Percentiles rank a stretch among this genome's conserved stretches.
These are phyloP conservation scores for Atrina japonica DNA, from an alignment of 2,888 invertebrate genomes.

Conservation along the genomic window DNA sequence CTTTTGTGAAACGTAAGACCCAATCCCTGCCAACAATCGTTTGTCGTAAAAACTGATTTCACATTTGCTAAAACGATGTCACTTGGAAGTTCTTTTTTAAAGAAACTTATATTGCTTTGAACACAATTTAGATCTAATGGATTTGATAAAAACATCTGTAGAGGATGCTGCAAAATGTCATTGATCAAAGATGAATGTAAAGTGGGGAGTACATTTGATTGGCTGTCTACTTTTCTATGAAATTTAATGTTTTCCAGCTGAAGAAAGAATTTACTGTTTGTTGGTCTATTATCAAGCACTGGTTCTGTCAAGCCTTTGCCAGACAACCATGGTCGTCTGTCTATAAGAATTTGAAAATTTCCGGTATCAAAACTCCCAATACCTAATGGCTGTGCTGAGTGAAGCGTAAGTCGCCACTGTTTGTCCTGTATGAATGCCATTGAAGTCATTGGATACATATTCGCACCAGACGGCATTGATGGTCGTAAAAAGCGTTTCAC, in stretches of 20 bases:
- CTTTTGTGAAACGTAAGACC: conserved; percentile 33
- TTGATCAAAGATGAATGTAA: conserved; percentile 19
- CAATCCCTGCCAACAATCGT: conserved; percentile 3
- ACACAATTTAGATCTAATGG: not conserved
- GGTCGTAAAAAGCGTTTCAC: conserved; percentile 89
- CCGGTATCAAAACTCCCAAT: conserved; percentile 80
- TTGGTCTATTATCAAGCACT: conserved; percentile 47
- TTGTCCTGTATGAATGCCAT: conserved; percentile 90
- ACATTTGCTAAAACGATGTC: conserved; percentile 24
- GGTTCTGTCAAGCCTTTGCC: conserved; percentile 60
- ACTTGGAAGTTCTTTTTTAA: conserved; percentile 4
- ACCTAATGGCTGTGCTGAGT: conserved; percentile 85
- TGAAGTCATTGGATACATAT: conserved; percentile 95
- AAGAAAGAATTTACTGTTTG: conserved; percentile 40
- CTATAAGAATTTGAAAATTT: conserved; percentile 63
- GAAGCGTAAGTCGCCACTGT: conserved; percentile 63
- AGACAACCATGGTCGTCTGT: conserved; percentile 56
- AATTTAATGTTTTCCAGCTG: conserved; percentile 29
- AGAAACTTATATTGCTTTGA: not conserved
- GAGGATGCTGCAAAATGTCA: conserved; percentile 31
- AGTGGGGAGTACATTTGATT: conserved; percentile 7
- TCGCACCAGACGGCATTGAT: conserved; percentile 95
- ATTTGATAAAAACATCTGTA: conserved; percentile 1
- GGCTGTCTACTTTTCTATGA: not conserved
- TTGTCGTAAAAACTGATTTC: conserved; percentile 8